Evolutionary conservation across 2,888 invertebrate genomes (phyloP), one percentile per base, ranked within the genome.

Genomic region (Agrilus biguttatus): DNA sequence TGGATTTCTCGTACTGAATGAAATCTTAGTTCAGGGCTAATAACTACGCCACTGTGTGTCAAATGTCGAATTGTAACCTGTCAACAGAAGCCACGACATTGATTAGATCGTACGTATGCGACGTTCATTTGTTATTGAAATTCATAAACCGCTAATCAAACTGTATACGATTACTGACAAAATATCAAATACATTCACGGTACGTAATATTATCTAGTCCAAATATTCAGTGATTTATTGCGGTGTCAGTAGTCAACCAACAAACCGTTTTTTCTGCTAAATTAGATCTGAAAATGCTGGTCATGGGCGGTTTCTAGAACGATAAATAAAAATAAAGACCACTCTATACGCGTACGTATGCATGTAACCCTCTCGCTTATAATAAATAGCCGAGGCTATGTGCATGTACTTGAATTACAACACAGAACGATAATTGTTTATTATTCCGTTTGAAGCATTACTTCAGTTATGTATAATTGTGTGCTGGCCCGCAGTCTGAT

Each of bases 381-480:
- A 55, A 59, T 57, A 57, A 55, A 58, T 55, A 42, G 34, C n/a
- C 19, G 49, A n/a, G n/a, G 50, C 51, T 54, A 49, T 53, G 53
- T 52, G 51, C 51, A 48, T 47, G 50, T 54, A 54, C 47, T 50
- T 54, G 57, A 58, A 59, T 56, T 51, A 56, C 53, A 58, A 56
- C 10, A 28, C 28, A 8, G 48, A 48, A 49, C 49, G 46, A 51
- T 53, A 47, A 56, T 54, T 54, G 53, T 52, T 59, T 58, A 55
- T 53, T 59, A 59, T 59, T 58, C 59, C 48, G 46, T 47, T 48
- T 51, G 44, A 49, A 48, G 41, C 42, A 47, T 42, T 47, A 52
- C 55, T 59, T 53, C 60, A 55, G 60, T 60, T 60, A 60, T 52
- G 53, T 57, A 57, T 56, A 55, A 55, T 55, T 53, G 54, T 52